phyloP scores from a whole-genome alignment of 2,113 vertebrate species.

The Austrofundulus limnaeus region DNA sequence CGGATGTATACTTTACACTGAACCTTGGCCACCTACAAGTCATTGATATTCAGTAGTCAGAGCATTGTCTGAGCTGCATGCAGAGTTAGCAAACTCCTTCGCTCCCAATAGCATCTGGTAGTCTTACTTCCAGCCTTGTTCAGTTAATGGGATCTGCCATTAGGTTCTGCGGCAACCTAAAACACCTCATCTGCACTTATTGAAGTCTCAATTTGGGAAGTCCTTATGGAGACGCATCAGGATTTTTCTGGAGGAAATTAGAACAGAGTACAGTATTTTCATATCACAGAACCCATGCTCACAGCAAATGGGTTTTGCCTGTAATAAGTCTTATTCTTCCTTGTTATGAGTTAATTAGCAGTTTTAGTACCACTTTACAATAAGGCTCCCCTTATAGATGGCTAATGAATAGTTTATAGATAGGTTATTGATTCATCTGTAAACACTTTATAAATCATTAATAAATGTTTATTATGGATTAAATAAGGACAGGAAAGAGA shows the following conservation, averaged over 20 bases:
- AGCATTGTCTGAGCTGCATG: constrained; percentile 40
- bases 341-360: too few species aligned
- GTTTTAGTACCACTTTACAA: too few species aligned
- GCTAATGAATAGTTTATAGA: too few species aligned
- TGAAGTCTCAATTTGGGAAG: neutral
- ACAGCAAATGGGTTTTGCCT: too few species aligned
- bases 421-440: too few species aligned
- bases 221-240: neutral
- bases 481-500: too few species aligned
- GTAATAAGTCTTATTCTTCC: too few species aligned
- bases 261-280: neutral
- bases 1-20: constrained; percentile 34
- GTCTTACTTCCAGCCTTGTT: constrained; percentile 13
- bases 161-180: constrained; percentile 21
- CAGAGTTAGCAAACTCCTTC: constrained; percentile 31
- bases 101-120: constrained; percentile 16
- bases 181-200: constrained; percentile 4
- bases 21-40: constrained; percentile 41
- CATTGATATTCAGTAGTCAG: constrained; percentile 64
- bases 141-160: constrained; percentile 8
- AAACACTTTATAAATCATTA: too few species aligned
- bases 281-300: neutral
- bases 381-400: too few species aligned
- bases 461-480: too few species aligned
- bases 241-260: neutral